A percentile compares a stretch with the other conserved stretches of the same genome.
Conservation (phyloP, 2,888 invertebrate species). For the Agrypnus murinus region DNA sequence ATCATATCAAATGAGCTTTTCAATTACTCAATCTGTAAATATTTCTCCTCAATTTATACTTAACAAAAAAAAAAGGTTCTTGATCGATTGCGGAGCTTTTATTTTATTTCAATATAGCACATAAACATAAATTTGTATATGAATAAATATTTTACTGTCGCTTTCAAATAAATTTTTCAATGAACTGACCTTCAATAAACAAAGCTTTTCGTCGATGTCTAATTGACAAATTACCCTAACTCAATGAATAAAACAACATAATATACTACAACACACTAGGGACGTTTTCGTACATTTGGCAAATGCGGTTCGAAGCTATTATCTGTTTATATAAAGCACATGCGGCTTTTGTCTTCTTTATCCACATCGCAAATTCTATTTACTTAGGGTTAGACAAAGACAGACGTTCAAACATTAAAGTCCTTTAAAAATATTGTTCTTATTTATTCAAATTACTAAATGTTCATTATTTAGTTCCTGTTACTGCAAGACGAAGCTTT, state of each 20-base stretch:
- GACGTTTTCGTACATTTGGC: not conserved
- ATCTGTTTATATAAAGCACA: not conserved
- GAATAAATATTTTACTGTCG: too few relatives aligned
- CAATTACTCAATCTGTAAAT: too few relatives aligned
- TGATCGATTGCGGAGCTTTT: too few relatives aligned
- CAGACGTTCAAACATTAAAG: not conserved
- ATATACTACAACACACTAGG: not conserved
- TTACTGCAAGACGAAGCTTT: not conserved
- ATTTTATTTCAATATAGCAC: too few relatives aligned
- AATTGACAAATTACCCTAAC: not conserved
- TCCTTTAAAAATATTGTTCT: not conserved
- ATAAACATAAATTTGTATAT: too few relatives aligned
- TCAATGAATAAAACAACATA: not conserved
- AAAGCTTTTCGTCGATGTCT: not conserved
- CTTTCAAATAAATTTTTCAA: too few relatives aligned
- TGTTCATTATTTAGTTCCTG: too few relatives aligned
- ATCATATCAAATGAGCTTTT: too few relatives aligned
- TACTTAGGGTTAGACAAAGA: not conserved
- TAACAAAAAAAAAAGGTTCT: too few relatives aligned
- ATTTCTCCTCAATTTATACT: too few relatives aligned
- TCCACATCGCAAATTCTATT: conserved; percentile 1
- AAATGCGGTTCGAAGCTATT: conserved; percentile 5
- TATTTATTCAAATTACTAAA: not conserved
- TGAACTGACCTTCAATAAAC: not conserved
- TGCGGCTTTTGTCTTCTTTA: conserved; percentile 7